Base-by-base conservation (phyloP, 2,113 vertebrate genomes). In the Vulpes ferrilata region DNA sequence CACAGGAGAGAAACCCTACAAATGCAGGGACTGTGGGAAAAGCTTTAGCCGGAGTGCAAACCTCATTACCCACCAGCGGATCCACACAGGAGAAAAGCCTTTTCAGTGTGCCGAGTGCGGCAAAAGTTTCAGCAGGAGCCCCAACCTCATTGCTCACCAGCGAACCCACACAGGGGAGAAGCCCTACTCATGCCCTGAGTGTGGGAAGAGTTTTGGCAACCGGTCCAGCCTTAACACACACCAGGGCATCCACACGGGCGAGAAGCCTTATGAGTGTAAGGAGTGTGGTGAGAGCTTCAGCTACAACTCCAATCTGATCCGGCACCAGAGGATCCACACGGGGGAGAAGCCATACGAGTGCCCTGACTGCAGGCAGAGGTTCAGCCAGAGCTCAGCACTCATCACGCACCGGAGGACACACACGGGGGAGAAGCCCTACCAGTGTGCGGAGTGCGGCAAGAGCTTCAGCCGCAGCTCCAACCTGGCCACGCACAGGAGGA, bases 401-500 rank as follows among this genome's bases (percentile, higher is more conserved):
- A 97, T 98, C 25, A 98, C 97, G 0, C 98, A 98, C 97, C 96
- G 96, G 23, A 55, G 97, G 1, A 98, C 97, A 0, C 98, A 98
- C 90, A 98, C 98, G 0, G 98, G 98, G 0, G 98, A 98, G 64
- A 98, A 96, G 19, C 98, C 98, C 19, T 98, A 98, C 12, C 95
- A 95, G 55, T 98, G 98, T 43, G 3, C 60, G 0, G 98, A 98
- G 74, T 98, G 98, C 0, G 98, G 98, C 5, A 98, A 98, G 12
- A 93, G 94, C 83, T 98, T 98, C 80, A 98, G 97, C n/a, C 96
- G 97, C 73, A 98, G 97, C 96, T 98, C 98, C 82, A 98, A 98
- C 7, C 98, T 98, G 88, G 97, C 97, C 89, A 98, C 97, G 0
- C 98, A 98, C 95, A 95, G 97, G 11, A 82, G 98, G 2, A 98